Conservation (phyloP, 30 jellyfish, hydroid and myxozoan genomes). For the Aurelia sp. region DNA sequence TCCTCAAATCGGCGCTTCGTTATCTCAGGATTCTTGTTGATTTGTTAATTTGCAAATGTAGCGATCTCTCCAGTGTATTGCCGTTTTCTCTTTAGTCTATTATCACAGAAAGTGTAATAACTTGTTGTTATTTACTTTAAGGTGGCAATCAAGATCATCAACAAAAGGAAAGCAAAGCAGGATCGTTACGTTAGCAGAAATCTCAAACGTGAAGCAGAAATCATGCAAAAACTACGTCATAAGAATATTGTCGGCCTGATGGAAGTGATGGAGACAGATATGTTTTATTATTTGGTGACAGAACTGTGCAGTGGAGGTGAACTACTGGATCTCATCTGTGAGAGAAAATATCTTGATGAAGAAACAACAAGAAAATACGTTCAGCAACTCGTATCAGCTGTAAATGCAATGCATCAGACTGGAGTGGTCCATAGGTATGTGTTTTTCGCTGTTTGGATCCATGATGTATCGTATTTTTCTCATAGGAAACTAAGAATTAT, state of each 20-base stretch:
- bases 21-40: no score
- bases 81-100: not conserved
- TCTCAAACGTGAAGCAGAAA: constrained; percentile 88
- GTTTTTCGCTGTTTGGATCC: no score
- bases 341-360: constrained; percentile 74
- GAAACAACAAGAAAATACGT: constrained; percentile 65
- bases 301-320: constrained; percentile 95
- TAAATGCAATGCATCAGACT: constrained; percentile 61
- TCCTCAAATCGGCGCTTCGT: no score
- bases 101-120: no score
- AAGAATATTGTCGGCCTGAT: constrained; percentile 69
- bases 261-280: constrained; percentile 94
- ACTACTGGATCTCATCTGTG: constrained; percentile 76
- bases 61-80: not conserved
- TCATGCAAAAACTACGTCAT: constrained; percentile 81
- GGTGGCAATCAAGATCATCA: constrained; percentile 92
- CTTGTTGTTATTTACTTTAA: not conserved
- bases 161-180: constrained; percentile 81
- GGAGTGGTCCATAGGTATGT: constrained; percentile 95
- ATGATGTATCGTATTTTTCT: no score
- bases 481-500: no score
- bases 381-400: constrained; percentile 94
- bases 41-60: no score
- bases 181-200: constrained; percentile 94
- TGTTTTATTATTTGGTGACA: constrained; percentile 81